phyloP scores from a whole-genome alignment of 2,113 vertebrate species.

The Lates calcarifer region DNA sequence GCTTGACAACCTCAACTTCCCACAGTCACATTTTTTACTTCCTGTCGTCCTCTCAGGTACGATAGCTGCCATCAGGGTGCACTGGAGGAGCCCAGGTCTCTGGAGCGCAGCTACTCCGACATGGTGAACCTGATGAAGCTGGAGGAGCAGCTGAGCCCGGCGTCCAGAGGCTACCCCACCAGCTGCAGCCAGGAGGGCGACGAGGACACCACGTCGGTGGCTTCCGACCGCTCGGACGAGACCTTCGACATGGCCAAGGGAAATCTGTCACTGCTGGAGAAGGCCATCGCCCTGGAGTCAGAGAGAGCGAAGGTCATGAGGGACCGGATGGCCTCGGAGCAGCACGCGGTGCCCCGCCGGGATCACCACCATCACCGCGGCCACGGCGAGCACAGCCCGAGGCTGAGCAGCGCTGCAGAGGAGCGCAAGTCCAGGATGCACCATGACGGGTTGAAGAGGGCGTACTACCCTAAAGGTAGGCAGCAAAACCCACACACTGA shows the following conservation, averaged over 20 bases:
- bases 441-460: slow-evolving; percentile 94
- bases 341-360: slow-evolving; percentile 85
- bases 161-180: slow-evolving; percentile 88
- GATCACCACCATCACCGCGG: slow-evolving; percentile 82
- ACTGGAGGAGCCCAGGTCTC: slow-evolving; percentile 84
- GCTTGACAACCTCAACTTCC: not conserved
- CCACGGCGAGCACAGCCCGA: slow-evolving; percentile 92
- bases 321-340: slow-evolving; percentile 92
- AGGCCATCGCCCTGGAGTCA: slow-evolving; percentile 97
- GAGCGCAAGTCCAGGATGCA: slow-evolving; percentile 92
- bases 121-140: slow-evolving; percentile 98
- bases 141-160: slow-evolving; percentile 96
- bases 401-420: slow-evolving; percentile 89
- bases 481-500: slow-evolving; percentile 29
- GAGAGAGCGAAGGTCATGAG: slow-evolving; percentile 97
- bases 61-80: slow-evolving; percentile 82
- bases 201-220: slow-evolving; percentile 95
- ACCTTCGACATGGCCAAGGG: slow-evolving; percentile 99
- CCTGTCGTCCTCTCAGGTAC: slow-evolving; percentile 45
- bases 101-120: slow-evolving; percentile 95
- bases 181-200: slow-evolving; percentile 89
- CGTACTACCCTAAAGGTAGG: slow-evolving; percentile 98
- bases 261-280: slow-evolving; percentile 97
- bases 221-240: slow-evolving; percentile 97
- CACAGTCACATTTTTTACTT: not conserved